Evolutionary conservation across 2,113 vertebrate genomes (phyloP).

Genomic region (Neotoma lepida): DNA sequence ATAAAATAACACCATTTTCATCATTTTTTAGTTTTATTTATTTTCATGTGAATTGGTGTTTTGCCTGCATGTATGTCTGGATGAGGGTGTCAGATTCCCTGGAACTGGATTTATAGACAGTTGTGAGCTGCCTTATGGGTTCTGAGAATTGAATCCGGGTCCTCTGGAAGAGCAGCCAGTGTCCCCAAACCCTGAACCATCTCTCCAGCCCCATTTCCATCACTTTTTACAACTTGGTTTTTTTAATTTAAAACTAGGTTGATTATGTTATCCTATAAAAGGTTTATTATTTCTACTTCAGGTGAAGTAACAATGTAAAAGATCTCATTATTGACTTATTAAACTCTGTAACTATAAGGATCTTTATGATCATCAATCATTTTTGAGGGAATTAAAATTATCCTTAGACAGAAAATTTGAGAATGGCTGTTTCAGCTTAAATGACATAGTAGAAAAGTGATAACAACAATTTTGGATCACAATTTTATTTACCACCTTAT

Average conservation of each 20-base stretch:
- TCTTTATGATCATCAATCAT: not conserved
- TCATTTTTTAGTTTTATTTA: not conserved
- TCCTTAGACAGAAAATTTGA: not conserved
- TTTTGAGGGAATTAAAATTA: slow-evolving; percentile 19
- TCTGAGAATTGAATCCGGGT: not conserved
- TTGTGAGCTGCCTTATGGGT: not conserved
- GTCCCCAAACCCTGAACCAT: not conserved
- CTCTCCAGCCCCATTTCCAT: not conserved
- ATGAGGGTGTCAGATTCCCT: not conserved
- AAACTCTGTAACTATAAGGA: not conserved
- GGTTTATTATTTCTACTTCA: not conserved
- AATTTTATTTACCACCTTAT: not conserved
- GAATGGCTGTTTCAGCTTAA: not conserved
- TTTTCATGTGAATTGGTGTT: not conserved
- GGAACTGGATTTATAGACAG: not conserved
- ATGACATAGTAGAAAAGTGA: not conserved
- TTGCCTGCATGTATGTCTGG: not conserved
- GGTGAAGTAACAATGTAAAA: not conserved
- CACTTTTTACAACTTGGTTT: not conserved
- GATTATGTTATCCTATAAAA: not conserved
- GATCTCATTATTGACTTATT: not conserved
- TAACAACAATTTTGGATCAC: not conserved
- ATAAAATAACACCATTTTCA: not conserved
- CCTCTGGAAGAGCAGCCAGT: not conserved
- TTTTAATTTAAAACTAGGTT: slow-evolving; percentile 1